Evolutionary conservation across 2,113 vertebrate genomes (phyloP).

Genomic region (Gallinago paraguaiae): DNA sequence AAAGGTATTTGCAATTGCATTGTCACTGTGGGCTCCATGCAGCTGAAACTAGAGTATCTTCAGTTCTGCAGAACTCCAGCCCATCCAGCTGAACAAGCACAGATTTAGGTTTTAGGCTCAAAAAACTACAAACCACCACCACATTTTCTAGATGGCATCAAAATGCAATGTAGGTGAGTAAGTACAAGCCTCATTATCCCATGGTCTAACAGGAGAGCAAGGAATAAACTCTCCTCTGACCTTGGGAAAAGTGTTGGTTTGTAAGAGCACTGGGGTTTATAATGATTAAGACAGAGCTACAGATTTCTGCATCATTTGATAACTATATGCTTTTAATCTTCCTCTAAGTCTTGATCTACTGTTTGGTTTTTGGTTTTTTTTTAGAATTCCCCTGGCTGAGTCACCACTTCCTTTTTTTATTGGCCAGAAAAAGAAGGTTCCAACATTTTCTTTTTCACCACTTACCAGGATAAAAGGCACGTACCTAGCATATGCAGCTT

Average conservation of each 20-base stretch:
- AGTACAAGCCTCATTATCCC: not conserved
- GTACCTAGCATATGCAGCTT: rapidly evolving
- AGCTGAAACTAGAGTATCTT: not conserved
- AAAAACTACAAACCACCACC: not conserved
- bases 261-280: not conserved
- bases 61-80: rapidly evolving
- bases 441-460: not conserved
- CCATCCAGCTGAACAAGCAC: not conserved
- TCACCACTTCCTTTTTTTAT: not conserved
- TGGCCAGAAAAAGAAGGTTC: not conserved
- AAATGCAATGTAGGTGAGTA: not conserved
- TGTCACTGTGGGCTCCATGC: not conserved
- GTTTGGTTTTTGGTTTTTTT: not conserved
- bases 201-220: not conserved
- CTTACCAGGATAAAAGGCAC: not conserved
- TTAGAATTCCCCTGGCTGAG: not conserved
- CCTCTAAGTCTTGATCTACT: not conserved
- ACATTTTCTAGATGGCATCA: not conserved
- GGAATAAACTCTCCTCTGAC: not conserved
- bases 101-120: not conserved
- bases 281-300: not conserved
- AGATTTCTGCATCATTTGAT: not conserved
- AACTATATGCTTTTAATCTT: not conserved
- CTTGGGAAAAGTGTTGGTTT: not conserved
- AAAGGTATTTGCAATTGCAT: not conserved